phyloP scores from a whole-genome alignment of 2,113 vertebrate genomes.

The Pandion haliaetus region DNA sequence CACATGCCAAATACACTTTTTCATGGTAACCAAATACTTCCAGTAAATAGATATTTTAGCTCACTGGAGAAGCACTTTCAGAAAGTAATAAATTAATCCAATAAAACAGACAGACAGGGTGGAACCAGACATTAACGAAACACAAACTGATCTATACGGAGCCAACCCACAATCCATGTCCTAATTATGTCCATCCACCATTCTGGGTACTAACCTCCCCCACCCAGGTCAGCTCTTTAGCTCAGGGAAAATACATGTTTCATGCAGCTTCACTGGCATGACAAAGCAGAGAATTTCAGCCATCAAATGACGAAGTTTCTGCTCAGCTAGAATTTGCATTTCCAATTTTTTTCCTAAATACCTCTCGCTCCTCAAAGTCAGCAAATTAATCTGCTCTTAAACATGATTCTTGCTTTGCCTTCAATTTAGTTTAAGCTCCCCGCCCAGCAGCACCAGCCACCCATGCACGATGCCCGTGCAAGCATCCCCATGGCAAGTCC shows the following conservation, averaged over 20 bases:
- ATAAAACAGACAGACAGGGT: conserved; percentile 63
- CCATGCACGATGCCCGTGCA: fast-evolving
- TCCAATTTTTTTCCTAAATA: background rate
- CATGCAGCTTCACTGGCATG: background rate
- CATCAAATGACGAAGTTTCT: background rate
- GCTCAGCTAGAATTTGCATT: background rate
- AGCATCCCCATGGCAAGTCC: fast-evolving
- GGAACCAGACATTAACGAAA: conserved; percentile 55
- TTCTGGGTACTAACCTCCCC: background rate
- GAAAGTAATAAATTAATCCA: conserved; percentile 66
- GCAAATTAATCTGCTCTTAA: background rate
- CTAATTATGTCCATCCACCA: conserved; percentile 12
- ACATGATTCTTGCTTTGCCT: background rate
- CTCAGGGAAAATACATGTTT: background rate
- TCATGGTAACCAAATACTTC: conserved; percentile 57
- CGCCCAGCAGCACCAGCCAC: background rate
- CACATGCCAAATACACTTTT: conserved; percentile 20
- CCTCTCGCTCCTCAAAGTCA: background rate
- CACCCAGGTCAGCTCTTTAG: conserved; percentile 10
- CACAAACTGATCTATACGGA: conserved; percentile 49
- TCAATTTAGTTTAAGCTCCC: background rate
- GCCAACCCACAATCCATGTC: conserved; percentile 32
- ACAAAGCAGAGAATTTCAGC: background rate
- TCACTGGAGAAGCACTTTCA: conserved; percentile 45
- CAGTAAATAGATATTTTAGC: conserved; percentile 59